phyloP scores from a whole-genome alignment of 2,113 vertebrate genomes.

The Suncus etruscus region DNA sequence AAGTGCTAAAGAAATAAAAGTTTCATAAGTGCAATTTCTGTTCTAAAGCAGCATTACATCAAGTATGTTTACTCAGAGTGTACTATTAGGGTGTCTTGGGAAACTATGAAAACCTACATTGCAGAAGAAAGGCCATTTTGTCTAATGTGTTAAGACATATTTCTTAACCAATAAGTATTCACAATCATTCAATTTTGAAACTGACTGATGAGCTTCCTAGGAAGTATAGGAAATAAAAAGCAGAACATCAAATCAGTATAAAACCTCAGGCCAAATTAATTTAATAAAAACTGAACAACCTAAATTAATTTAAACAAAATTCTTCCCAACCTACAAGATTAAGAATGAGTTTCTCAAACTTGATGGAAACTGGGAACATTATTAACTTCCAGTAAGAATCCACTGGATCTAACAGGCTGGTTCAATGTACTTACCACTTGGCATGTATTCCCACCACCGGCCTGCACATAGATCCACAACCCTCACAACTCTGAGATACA shows the following conservation, averaged over 20 bases:
- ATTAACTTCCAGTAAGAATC: not conserved
- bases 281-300: not conserved
- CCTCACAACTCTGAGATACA: conserved; percentile 97
- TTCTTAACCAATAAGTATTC: not conserved
- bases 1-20: conserved; percentile 8
- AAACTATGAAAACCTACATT: conserved; percentile 9
- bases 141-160: not conserved
- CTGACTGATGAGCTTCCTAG: not conserved
- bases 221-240: conserved; percentile 13
- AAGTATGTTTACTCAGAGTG: not conserved
- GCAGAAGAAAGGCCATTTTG: not conserved
- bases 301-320: not conserved
- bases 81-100: not conserved
- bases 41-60: not conserved
- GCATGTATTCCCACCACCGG: conserved; percentile 99
- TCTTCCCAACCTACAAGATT: not conserved
- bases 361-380: not conserved
- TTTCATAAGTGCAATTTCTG: conserved; percentile 9
- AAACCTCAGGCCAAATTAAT: conserved; percentile 36
- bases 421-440: conserved; percentile 91
- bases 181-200: not conserved
- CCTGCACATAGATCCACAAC: conserved; percentile 98
- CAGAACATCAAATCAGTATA: not conserved
- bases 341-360: not conserved
- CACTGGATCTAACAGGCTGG: not conserved